These are phyloP conservation scores for Calcarius lapponicus DNA, from an alignment of 2,797 vertebrate species.

Conservation along the genomic window DNA sequence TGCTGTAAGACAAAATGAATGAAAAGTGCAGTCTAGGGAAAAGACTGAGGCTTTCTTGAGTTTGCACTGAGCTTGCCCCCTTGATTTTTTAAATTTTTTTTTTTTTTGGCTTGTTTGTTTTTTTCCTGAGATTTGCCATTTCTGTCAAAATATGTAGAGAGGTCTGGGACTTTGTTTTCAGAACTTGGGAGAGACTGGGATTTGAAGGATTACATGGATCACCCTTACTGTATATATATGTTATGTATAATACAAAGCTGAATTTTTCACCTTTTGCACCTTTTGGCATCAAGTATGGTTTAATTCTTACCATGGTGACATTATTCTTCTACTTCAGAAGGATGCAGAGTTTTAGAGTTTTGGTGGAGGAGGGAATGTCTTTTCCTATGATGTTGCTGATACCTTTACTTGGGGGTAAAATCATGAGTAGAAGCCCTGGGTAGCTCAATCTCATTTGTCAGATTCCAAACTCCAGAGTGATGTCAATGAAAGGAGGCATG, in stretches of 20 bases:
- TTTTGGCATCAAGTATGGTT: background rate
- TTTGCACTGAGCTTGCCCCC: background rate
- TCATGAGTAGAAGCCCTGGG: background rate
- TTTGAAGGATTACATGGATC: background rate
- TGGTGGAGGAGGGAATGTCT: background rate
- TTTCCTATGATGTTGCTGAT: background rate
- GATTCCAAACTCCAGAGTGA: background rate
- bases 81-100: background rate
- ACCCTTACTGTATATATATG: rapidly evolving
- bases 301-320: background rate
- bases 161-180: background rate
- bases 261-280: background rate
- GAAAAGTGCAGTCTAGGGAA: background rate
- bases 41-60: background rate
- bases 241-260: background rate
- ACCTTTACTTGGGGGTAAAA: background rate
- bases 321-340: background rate
- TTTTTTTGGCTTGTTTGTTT: background rate
- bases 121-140: background rate
- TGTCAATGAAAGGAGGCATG: background rate
- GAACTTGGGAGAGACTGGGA: background rate
- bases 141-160: background rate
- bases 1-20: conserved; percentile 22
- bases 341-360: background rate
- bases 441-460: background rate